Evolutionary conservation across 1,140 invertebrate species (phyloP), one percentile per base, ranked within the genome.

Genomic region (Eriocheir sinensis): DNA sequence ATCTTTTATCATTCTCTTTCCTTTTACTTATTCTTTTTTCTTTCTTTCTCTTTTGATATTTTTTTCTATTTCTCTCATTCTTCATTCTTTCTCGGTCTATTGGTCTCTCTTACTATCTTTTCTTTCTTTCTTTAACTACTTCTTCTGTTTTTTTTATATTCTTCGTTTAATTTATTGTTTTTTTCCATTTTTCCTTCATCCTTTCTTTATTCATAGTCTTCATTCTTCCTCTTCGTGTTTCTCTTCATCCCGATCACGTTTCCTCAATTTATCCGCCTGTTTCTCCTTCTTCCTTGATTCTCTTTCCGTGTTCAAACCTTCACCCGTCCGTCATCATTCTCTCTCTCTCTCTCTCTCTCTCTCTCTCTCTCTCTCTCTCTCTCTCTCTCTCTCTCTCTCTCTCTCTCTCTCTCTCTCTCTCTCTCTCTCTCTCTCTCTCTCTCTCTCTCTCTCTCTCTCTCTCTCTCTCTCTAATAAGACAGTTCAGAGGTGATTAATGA

Each of bases 361-460:
- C 83, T n/a, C 30, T n/a, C 30, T 41, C 40, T 27, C 36, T 34
- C 40, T 27, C 83, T 86, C 8, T 9, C 34, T 86, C 40, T 34
- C 30, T 8, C 83, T n/a, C 17, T 86, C 30, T 27, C 30, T n/a
- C 36, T 21, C 30, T n/a, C 36, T 41, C 40, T 34, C 17, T 40
- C 83, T 38, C 40, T n/a, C 36, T 41, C 36, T n/a, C 83, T 41
- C 83, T 27, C 80, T 36, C 27, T 27, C 27, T 27, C 6, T 81
- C 34, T 30, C 80, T 81, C 34, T 81, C 80, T 81, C 34, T 81
- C n/a, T n/a, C n/a, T 4, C 8, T 8, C 27, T 27, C 34, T 81
- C 34, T 81, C 27, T 27, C 40, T 86, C 40, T 86, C 40, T 86
- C 83, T 72, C 60, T 72, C 60, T 72, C 60, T 72, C 60, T 72